Evolutionary conservation across 1,140 invertebrate species (phyloP), one percentile per base, ranked within the genome.

Genomic region (Drosophila rhopaloa): DNA sequence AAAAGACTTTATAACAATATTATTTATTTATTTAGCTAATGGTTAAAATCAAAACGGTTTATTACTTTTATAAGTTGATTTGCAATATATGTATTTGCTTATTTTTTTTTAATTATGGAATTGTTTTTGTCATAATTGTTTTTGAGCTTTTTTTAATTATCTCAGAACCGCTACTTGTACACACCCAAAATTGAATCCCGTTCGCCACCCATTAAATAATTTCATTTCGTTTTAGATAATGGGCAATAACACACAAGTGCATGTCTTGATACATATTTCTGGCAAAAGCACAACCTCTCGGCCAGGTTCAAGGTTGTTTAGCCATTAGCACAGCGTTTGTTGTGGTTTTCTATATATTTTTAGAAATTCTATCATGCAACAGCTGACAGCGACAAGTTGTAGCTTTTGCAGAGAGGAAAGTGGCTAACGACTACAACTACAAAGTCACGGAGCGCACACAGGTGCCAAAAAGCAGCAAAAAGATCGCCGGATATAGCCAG

Each of bases 341-440:
- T 70, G 38, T 62, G 27, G 60, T 54, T 65, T 48, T 60, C 38
- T 66, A 53, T 55, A 77, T 86, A 86, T 86, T 86, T 86, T 79
- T 88, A 86, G 82, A 86, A 11, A 79, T 88, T 86, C 79, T 79
- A 88, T 86, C 82, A 88, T 82, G 71, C 82, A 86, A 86, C 82
- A 86, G 82, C 82, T 88, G 82, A 86, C 50, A 41, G 62, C 81
- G 62, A 70, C 78, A 84, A 84, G 53, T 68, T 76, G 76, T 83
- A 35, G 80, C 75, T 55, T 61, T 70, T 16, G 35, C 41, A 2
- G 50, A 48, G 50, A 37, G 48, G 37, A 53, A 72, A 41, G 53
- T 63, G 47, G 70, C 71, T 53, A 53, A 63, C 72, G 54, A 32
- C 60, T 57, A 50, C 43, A 44, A 40, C 55, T 61, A 48, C 29